phyloP scores from a whole-genome alignment of 2,113 vertebrate species.

The Ammodramus savannarum region DNA sequence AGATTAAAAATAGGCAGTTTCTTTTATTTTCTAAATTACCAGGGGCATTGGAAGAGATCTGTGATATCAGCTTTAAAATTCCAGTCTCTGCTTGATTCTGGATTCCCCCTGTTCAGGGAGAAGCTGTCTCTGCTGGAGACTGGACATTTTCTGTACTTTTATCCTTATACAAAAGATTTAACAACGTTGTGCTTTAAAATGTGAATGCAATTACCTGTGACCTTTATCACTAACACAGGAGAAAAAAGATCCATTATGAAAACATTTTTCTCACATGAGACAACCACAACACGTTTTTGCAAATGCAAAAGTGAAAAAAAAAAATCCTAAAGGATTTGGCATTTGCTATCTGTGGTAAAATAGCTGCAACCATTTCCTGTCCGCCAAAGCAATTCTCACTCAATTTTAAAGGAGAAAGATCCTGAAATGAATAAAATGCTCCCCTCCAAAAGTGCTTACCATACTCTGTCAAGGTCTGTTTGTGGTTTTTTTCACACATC shows the following conservation, averaged over 20 bases:
- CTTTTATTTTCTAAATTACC: conserved; percentile 3
- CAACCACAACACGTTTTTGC: neutral
- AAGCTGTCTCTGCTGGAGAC: neutral
- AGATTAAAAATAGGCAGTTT: neutral
- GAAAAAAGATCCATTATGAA: neutral
- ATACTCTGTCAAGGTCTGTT: neutral
- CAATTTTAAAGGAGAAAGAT: neutral
- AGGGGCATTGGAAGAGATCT: neutral
- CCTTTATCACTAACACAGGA: neutral
- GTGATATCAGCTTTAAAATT: conserved; percentile 12
- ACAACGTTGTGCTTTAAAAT: neutral
- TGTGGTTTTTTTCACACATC: neutral
- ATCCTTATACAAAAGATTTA: neutral
- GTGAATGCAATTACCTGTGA: neutral
- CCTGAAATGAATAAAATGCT: neutral
- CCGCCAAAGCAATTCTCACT: neutral
- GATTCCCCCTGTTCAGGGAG: neutral
- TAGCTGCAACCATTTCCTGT: neutral
- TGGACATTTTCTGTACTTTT: neutral
- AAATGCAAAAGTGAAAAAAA: neutral
- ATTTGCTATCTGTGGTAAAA: neutral
- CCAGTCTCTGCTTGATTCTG: neutral
- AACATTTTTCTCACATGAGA: neutral
- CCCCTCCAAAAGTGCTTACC: neutral
- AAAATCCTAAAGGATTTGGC: neutral